These are phyloP conservation scores for Rhimphoctona megacephalus DNA, from an alignment of 2,888 invertebrate genomes.

Conservation along the genomic window DNA sequence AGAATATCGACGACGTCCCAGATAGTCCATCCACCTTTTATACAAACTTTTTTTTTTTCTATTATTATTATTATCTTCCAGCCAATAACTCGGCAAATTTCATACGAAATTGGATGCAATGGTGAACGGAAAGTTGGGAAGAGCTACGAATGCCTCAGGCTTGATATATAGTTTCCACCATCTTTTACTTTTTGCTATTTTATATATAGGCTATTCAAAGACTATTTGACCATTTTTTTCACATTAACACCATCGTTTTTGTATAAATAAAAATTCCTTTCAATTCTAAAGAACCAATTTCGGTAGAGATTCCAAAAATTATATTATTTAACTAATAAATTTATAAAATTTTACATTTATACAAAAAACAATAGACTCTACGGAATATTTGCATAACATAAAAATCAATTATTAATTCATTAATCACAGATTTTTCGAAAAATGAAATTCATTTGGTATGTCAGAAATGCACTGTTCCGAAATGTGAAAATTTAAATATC, in stretches of 20 bases:
- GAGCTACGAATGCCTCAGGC: slow-evolving; percentile 54
- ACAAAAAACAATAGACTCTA: not conserved
- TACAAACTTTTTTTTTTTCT: not conserved
- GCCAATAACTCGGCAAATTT: slow-evolving; percentile 76
- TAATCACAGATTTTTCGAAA: not conserved
- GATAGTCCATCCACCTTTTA: slow-evolving; percentile 26
- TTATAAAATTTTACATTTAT: not conserved
- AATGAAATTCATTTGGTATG: not conserved
- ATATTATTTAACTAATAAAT: too few relatives aligned
- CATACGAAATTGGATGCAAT: slow-evolving; percentile 74
- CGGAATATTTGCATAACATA: not conserved
- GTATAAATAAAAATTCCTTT: not conserved
- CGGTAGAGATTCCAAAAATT: not conserved
- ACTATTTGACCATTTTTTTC: not conserved
- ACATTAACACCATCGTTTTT: not conserved
- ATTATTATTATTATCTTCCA: slow-evolving; percentile 70
- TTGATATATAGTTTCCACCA: slow-evolving; percentile 36
- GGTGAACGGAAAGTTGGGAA: slow-evolving; percentile 56
- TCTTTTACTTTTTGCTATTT: slow-evolving; percentile 12
- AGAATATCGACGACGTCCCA: slow-evolving; percentile 70
- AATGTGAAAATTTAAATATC: not conserved
- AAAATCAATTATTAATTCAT: too few relatives aligned
- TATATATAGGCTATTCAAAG: not conserved
- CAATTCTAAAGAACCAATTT: not conserved
- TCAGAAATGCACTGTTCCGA: not conserved